Evolutionary conservation across 1,140 invertebrate species (phyloP).

Genomic region (Zaprionus inermis): DNA sequence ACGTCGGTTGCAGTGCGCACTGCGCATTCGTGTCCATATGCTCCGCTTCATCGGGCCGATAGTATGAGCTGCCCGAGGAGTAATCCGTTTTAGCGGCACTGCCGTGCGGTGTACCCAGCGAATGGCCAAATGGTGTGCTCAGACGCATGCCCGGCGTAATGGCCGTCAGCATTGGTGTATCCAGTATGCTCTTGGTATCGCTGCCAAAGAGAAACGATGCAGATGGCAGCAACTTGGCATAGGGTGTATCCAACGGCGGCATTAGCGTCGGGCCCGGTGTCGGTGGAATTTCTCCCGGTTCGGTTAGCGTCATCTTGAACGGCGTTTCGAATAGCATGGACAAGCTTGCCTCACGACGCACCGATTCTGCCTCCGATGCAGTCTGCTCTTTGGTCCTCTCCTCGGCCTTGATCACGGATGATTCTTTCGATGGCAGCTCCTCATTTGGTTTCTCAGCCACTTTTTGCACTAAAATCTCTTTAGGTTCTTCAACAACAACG

Average conservation of each 20-base stretch:
- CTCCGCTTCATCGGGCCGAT: conserved; percentile 81
- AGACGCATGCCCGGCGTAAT: conserved; percentile 75
- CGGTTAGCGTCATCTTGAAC: conserved; percentile 50
- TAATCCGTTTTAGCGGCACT: conserved; percentile 71
- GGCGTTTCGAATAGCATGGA: conserved; percentile 69
- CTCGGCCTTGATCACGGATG: neutral
- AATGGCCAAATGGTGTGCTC: conserved; percentile 62
- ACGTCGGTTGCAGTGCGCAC: conserved; percentile 55
- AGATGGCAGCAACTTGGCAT: conserved; percentile 51
- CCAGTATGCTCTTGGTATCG: conserved; percentile 74
- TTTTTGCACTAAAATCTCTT: neutral
- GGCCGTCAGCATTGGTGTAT: conserved; percentile 75
- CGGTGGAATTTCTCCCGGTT: conserved; percentile 49
- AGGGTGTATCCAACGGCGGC: conserved; percentile 54
- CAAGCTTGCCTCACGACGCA: conserved; percentile 49
- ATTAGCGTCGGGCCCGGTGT: conserved; percentile 54
- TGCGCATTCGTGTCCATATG: conserved; percentile 78
- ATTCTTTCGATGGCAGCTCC: neutral
- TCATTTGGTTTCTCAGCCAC: neutral
- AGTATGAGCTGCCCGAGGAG: conserved; percentile 79
- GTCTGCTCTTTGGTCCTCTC: neutral
- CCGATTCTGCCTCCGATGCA: neutral
- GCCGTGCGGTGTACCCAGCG: conserved; percentile 58
- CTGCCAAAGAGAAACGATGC: conserved; percentile 75
- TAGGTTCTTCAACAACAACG: neutral